A percentile compares a stretch with the other conserved stretches of the same genome.
Conservation (phyloP, 2,113 vertebrate species). For the Ciconia stormi region DNA sequence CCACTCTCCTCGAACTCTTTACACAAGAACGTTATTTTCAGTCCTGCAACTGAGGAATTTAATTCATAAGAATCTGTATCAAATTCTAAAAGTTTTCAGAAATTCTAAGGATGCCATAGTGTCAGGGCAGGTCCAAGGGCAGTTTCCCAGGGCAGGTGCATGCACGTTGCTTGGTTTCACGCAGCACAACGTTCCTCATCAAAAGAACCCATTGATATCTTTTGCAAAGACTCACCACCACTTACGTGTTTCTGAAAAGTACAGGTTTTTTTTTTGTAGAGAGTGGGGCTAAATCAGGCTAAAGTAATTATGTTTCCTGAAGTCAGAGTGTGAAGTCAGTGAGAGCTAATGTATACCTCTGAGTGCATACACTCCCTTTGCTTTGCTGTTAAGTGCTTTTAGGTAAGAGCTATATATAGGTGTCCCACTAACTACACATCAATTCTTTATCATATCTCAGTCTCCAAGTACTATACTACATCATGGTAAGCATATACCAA, state of each 20-base stretch:
- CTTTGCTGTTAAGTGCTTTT: neutral
- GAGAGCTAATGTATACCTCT: neutral
- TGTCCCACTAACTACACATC: conserved; percentile 24
- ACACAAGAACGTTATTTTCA: neutral
- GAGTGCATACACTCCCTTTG: neutral
- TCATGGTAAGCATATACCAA: neutral
- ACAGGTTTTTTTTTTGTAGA: neutral
- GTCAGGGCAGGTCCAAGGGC: accelerated
- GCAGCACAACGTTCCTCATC: neutral
- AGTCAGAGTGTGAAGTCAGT: neutral
- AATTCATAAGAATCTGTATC: neutral
- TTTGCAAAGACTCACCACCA: neutral
- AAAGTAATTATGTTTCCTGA: conserved; percentile 1
- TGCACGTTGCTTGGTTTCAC: neutral
- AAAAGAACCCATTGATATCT: neutral
- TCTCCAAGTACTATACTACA: neutral
- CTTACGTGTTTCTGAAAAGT: neutral
- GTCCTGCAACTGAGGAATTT: neutral
- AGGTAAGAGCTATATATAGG: conserved; percentile 32
- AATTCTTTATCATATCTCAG: conserved; percentile 39
- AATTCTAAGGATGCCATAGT: neutral
- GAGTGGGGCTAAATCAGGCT: neutral
- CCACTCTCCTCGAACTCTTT: neutral
- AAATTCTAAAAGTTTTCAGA: neutral
- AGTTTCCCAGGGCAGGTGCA: neutral